Evolutionary conservation across 2,113 vertebrate species (phyloP).

Genomic region (Sphyrna mokarran): DNA sequence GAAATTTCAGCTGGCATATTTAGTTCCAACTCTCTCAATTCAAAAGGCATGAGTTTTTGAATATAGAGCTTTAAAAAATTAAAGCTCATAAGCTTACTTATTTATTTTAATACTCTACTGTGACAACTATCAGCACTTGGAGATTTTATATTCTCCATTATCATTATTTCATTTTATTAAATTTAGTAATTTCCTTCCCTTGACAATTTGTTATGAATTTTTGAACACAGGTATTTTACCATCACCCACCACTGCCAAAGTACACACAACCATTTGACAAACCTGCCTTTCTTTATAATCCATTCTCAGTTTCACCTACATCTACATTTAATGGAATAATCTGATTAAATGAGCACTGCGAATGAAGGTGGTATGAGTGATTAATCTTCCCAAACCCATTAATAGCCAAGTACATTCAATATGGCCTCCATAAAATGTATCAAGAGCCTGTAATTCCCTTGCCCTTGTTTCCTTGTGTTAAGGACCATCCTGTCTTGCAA

Average conservation of each 20-base stretch:
- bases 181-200: neutral
- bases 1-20: neutral
- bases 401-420: neutral
- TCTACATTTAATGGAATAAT: neutral
- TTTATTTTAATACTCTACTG: neutral
- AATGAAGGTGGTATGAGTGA: neutral
- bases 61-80: neutral
- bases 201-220: neutral
- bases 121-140: neutral
- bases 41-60: neutral
- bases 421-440: neutral
- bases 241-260: neutral
- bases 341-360: neutral
- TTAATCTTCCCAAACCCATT: neutral
- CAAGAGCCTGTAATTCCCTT: neutral
- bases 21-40: neutral
- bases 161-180: neutral
- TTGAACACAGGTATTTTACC: neutral
- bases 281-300: neutral
- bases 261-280: neutral
- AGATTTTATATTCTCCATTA: neutral
- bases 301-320: neutral
- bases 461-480: neutral
- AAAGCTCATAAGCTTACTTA: neutral
- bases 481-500: neutral